Percentiles rank a stretch among this genome's conserved stretches.
Conservation (phyloP, 1,140 invertebrate genomes). For the Archivesica marissinica region DNA sequence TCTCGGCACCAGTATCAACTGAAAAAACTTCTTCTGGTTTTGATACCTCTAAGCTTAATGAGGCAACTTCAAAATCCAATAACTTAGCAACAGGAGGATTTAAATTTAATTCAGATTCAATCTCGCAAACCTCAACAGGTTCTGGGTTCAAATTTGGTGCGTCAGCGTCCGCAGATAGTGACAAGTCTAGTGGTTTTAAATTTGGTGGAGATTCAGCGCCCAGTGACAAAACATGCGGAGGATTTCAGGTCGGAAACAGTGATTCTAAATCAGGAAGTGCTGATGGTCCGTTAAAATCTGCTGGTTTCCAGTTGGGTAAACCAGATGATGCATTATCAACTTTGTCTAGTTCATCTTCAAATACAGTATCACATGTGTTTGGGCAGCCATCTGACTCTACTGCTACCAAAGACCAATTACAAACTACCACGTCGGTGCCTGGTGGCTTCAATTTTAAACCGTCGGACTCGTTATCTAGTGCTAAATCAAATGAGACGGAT, state of each 20-base stretch:
- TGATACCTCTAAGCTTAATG: not conserved
- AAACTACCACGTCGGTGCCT: conserved; percentile 5
- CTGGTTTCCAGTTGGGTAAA: conserved; percentile 40
- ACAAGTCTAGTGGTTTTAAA: conserved; percentile 29
- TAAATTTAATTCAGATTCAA: conserved; percentile 30
- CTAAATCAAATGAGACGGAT: not conserved
- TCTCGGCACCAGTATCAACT: not conserved
- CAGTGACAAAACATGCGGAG: not conserved
- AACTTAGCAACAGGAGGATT: conserved; percentile 12
- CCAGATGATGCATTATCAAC: not conserved
- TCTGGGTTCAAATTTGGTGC: conserved; percentile 52
- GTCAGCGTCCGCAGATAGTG: not conserved
- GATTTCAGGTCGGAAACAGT: conserved; percentile 24
- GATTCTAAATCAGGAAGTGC: conserved; percentile 20
- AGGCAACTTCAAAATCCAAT: not conserved
- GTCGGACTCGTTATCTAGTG: not conserved
- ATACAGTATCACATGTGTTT: not conserved
- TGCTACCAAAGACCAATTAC: not conserved
- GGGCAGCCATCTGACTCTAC: not conserved
- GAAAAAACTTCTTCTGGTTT: conserved; percentile 1
- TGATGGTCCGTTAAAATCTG: not conserved
- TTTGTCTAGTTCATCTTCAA: not conserved
- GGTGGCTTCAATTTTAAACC: conserved; percentile 38
- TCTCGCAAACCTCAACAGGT: not conserved
- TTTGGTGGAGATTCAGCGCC: not conserved